Percentiles rank a stretch among this genome's conserved stretches.
phyloP scores from a whole-genome alignment of 2,888 invertebrate genomes.

The Callyntrura guangdongensis region DNA sequence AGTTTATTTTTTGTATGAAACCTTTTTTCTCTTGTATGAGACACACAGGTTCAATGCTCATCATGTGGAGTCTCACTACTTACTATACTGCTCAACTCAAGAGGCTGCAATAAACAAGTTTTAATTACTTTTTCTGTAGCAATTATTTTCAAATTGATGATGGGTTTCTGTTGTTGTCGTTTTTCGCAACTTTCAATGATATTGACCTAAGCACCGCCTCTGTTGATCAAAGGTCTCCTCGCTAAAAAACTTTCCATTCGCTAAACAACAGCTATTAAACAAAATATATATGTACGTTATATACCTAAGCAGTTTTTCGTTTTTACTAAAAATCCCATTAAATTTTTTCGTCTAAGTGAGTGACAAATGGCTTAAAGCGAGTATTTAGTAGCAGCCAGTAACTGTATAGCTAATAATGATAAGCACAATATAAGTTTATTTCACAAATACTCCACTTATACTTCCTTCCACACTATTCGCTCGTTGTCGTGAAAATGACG shows the following conservation, averaged over 20 bases:
- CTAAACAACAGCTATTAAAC: slow-evolving; percentile 23
- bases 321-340: slow-evolving; percentile 26
- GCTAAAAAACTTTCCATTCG: slow-evolving; percentile 49
- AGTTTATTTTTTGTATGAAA: slow-evolving; percentile 7
- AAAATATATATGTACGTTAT: neutral
- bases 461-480: neutral
- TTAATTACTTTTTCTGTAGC: slow-evolving; percentile 40
- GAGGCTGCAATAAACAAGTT: slow-evolving; percentile 7
- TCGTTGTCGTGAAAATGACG: slow-evolving; percentile 34
- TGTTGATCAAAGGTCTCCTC: slow-evolving; percentile 45
- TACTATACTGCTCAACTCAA: neutral
- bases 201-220: slow-evolving; percentile 42
- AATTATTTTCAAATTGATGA: slow-evolving; percentile 19
- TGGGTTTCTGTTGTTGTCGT: neutral
- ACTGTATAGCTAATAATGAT: too few species aligned
- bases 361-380: slow-evolving; percentile 73
- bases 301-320: too few species aligned
- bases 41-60: too few species aligned
- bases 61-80: neutral
- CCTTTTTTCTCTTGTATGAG: neutral
- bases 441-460: neutral
- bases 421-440: neutral
- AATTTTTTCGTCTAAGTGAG: slow-evolving; percentile 50
- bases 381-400: slow-evolving; percentile 40
- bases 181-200: slow-evolving; percentile 57